Base-by-base conservation (phyloP, 2,113 vertebrate species). In the Chunga burmeisteri region DNA sequence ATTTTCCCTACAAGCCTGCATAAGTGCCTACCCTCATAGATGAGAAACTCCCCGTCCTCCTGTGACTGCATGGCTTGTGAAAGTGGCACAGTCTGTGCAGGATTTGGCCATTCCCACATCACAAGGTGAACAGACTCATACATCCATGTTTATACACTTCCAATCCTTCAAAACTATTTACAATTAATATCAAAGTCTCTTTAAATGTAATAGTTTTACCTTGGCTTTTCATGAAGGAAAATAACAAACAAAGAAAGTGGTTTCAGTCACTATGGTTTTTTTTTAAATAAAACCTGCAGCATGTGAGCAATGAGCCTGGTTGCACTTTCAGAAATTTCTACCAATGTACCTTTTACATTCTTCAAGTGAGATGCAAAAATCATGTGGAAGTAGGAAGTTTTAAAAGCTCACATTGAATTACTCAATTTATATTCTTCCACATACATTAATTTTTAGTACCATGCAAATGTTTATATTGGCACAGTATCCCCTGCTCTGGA, bases 401-500 rank as follows among this genome's bases (percentile, higher is more conserved):
- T 88, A 66, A 96, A 96, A 94, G 50, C 52, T 86, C 21, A 47
- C 59, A 78, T 3, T 80, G 80, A 92, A 71, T 92, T 94, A 90
- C n/a, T 81, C 8, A 1, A 86, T 94, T 94, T 92, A 88, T 86
- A 30, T 86, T 88, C 82, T 93, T 93, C 62, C 47, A 68, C 47
- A 88, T 83, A 74, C 38, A 67, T 90, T 96, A 82, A 58, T 86
- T 95, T 96, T 96, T 93, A 95, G 82, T 55, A 44, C 82, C 53
- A 55, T 59, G 42, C 63, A 96, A 94, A 94, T 95, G 93, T 96
- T 94, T 94, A 18, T 70, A 7, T 62, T 97, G 94, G 92, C 92
- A 66, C 32, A 38, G 15, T 49, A 46, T 47, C 9, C 38, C 10
- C 22, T 73, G 26, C 79, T 90, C 88, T 90, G 55, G 53, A 90